Evolutionary conservation across 2,888 invertebrate species (phyloP).

Genomic region (Steinernema scapterisci): DNA sequence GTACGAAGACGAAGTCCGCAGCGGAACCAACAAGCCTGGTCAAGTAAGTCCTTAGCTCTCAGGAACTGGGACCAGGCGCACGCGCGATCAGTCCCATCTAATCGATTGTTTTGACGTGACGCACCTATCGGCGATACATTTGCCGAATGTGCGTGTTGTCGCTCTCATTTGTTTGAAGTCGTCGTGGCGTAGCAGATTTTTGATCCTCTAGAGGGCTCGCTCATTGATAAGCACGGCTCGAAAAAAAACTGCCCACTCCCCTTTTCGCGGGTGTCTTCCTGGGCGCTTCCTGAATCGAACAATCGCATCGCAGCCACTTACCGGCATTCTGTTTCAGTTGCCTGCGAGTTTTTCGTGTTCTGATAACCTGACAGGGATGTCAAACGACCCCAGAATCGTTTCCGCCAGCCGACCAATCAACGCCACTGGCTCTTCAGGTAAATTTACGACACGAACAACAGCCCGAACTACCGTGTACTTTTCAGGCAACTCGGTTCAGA

Average conservation of each 20-base stretch:
- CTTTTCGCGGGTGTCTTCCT: not conserved
- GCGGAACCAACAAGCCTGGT: conserved; percentile 33
- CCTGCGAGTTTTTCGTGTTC: conserved; percentile 56
- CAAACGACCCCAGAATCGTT: conserved; percentile 38
- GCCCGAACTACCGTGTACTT: conserved; percentile 19
- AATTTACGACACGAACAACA: not conserved
- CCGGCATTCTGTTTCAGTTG: conserved; percentile 50
- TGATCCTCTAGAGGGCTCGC: conserved; percentile 24
- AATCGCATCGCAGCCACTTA: too few species aligned
- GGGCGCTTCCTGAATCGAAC: not conserved
- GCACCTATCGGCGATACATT: conserved; percentile 27
- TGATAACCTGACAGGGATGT: conserved; percentile 53
- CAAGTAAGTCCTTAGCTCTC: not conserved
- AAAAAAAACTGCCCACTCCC: not conserved
- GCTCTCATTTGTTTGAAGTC: conserved; percentile 24
- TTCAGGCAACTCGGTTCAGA: conserved; percentile 54
- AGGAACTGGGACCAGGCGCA: not conserved
- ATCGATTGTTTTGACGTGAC: conserved; percentile 31
- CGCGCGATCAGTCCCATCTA: not conserved
- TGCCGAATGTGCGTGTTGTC: conserved; percentile 27
- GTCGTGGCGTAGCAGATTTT: conserved; percentile 14
- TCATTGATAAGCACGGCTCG: conserved; percentile 19
- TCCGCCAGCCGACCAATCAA: conserved; percentile 40
- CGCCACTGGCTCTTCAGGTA: conserved; percentile 45
- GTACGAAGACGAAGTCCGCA: conserved; percentile 56